These are phyloP conservation scores for Theodoxus fluviatilis DNA, from an alignment of 2,888 invertebrate species.

Conservation along the genomic window DNA sequence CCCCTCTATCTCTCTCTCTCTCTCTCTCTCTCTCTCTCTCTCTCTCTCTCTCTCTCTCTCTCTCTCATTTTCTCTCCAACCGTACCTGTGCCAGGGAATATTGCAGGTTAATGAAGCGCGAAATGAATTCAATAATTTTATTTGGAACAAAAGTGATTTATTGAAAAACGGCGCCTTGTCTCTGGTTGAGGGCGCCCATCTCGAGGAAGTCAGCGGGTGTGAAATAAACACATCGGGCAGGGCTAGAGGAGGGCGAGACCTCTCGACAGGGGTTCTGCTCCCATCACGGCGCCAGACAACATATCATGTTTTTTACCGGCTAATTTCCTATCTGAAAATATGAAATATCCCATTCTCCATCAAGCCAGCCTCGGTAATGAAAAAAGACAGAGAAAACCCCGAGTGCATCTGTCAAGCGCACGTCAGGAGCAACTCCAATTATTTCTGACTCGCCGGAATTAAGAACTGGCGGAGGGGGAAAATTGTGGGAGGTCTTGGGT, in stretches of 20 bases:
- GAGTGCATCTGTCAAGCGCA: no score
- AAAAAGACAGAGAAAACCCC: no score
- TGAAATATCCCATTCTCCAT: no score
- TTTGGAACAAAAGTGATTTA: conserved; percentile 38
- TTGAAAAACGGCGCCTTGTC: conserved; percentile 30
- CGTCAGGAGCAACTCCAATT: no score
- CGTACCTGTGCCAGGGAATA: conserved; percentile 26
- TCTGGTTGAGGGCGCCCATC: conserved; percentile 25
- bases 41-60: conserved; percentile 11
- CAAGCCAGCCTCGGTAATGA: no score
- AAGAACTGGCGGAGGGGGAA: no score
- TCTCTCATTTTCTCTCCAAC: neutral
- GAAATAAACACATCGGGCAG: conserved; percentile 36
- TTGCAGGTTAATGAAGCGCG: conserved; percentile 38
- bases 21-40: neutral
- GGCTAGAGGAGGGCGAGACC: conserved; percentile 23
- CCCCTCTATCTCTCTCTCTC: no score
- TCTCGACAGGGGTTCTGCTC: conserved; percentile 4
- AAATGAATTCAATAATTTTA: conserved; percentile 41
- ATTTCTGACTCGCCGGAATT: no score
- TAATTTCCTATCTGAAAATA: no score
- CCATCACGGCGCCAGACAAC: neutral
- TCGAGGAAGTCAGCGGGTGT: conserved; percentile 27
- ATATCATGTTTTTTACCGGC: neutral
- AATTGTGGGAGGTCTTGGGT: no score